phyloP scores from a whole-genome alignment of 2,888 invertebrate species.

The Caenorhabditis doughertyi region DNA sequence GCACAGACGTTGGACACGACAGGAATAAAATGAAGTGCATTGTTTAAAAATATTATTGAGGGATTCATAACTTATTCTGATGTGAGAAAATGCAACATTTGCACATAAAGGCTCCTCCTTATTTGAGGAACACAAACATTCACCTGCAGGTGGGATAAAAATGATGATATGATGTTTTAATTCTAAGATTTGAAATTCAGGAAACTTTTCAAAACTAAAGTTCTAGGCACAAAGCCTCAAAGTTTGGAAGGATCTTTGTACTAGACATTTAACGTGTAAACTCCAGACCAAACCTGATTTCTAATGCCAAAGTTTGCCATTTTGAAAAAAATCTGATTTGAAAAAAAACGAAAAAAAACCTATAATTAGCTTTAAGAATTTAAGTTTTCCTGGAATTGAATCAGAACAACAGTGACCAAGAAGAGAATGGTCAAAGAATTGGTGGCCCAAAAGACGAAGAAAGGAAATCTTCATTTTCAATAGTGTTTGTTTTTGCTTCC shows the following conservation, averaged over 20 bases:
- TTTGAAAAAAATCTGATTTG: background rate
- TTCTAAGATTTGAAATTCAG: background rate
- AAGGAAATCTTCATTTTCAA: background rate
- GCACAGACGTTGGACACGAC: background rate
- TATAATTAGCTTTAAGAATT: background rate
- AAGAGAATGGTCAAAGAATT: background rate
- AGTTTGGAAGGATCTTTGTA: background rate
- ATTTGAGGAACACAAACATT: background rate
- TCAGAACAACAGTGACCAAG: background rate
- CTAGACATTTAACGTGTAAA: background rate
- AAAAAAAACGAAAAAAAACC: background rate
- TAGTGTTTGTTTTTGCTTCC: constrained; percentile 27
- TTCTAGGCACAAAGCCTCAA: too few species aligned
- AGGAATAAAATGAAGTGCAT: constrained; percentile 20
- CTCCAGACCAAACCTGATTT: background rate
- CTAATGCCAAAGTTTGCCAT: constrained; percentile 1
- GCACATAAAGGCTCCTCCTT: background rate
- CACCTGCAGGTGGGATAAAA: background rate
- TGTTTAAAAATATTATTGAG: background rate
- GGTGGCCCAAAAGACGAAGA: background rate
- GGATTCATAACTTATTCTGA: constrained; percentile 21
- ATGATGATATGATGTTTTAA: background rate
- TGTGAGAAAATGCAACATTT: background rate
- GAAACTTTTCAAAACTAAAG: background rate
- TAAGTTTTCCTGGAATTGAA: background rate